Evolutionary conservation across 2,888 invertebrate genomes (phyloP).

Genomic region (Thereva nobilitata): DNA sequence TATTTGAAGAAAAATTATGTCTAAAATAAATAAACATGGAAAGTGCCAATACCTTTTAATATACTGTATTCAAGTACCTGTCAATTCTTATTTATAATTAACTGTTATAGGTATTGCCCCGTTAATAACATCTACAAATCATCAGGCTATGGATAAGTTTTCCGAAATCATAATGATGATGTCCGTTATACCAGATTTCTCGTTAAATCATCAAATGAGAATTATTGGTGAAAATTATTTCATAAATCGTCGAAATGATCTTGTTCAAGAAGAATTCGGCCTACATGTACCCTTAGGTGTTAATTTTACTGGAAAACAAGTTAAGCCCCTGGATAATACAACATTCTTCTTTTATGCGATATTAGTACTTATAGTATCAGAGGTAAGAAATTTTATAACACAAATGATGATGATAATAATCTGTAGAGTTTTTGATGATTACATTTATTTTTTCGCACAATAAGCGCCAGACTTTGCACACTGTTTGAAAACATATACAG

Average conservation of each 20-base stretch:
- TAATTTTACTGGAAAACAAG: conserved; percentile 40
- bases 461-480: too few relatives aligned
- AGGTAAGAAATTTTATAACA: conserved; percentile 38
- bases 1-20: too few relatives aligned
- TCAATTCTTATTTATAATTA: conserved; percentile 3
- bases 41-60: too few relatives aligned
- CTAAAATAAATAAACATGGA: too few relatives aligned
- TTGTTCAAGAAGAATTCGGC: conserved; percentile 15
- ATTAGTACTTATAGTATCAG: conserved; percentile 33
- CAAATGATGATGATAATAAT: not conserved
- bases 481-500: too few relatives aligned
- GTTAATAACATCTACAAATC: conserved; percentile 51
- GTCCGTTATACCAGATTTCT: conserved; percentile 55
- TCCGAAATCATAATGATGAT: conserved; percentile 48
- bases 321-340: conserved; percentile 23
- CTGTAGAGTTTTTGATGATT: not conserved
- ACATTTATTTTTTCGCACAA: too few relatives aligned
- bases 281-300: not conserved
- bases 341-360: conserved; percentile 48
- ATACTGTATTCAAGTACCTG: too few relatives aligned
- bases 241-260: conserved; percentile 45
- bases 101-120: conserved; percentile 50
- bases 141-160: conserved; percentile 50
- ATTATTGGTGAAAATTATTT: conserved; percentile 54
- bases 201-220: conserved; percentile 55